Conservation (phyloP, 2,888 invertebrate genomes). For the Drosophila cracens region DNA sequence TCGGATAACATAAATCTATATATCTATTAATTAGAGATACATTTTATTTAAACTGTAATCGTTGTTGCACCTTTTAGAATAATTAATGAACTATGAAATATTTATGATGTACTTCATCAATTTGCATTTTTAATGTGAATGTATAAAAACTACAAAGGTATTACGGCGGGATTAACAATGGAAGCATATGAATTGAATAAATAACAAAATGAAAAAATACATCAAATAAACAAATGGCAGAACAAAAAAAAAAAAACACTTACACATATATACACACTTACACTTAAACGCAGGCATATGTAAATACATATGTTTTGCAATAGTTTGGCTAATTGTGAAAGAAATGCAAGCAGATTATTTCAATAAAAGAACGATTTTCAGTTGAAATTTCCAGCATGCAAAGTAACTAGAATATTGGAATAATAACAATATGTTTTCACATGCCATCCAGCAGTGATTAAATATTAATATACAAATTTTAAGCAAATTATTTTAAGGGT, state of each 20-base stretch:
- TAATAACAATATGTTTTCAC: not conserved
- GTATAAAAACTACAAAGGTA: constrained; percentile 30
- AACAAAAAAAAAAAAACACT: not conserved
- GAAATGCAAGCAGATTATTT: constrained; percentile 41
- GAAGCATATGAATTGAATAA: constrained; percentile 41
- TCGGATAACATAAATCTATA: constrained; percentile 6
- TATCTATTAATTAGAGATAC: constrained; percentile 21
- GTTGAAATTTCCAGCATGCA: not conserved
- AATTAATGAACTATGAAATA: constrained; percentile 55
- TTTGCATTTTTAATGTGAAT: constrained; percentile 45
- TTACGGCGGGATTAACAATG: constrained; percentile 27
- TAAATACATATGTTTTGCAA: constrained; percentile 9
- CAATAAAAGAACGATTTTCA: constrained; percentile 29
- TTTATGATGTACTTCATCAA: constrained; percentile 50
- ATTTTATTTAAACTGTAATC: constrained; percentile 49
- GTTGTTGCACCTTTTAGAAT: constrained; percentile 68
- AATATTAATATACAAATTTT: not conserved
- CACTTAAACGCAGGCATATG: constrained; percentile 9
- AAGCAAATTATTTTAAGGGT: constrained; percentile 1
- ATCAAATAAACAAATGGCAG: not conserved
- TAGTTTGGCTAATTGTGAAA: constrained; percentile 43
- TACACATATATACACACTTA: constrained; percentile 12
- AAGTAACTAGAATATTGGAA: not conserved
- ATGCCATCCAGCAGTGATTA: not conserved
- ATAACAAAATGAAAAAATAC: constrained; percentile 20